Evolutionary conservation across 2,888 invertebrate genomes (phyloP).

Genomic region (Nephrotoma guestfalica): DNA sequence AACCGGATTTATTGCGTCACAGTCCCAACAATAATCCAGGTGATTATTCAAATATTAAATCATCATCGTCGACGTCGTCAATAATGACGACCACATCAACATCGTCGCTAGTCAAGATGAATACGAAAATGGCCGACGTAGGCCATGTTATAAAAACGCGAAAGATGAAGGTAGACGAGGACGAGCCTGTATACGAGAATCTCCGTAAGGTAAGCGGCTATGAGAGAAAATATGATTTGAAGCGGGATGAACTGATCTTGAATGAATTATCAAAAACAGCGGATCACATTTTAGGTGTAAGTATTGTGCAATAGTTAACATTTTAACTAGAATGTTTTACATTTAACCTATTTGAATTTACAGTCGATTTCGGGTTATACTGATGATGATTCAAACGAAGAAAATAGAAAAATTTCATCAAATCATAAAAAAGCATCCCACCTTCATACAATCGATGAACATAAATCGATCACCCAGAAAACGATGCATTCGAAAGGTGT

Average conservation of each 20-base stretch:
- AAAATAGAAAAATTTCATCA: slow-evolving; percentile 26
- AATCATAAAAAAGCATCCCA: slow-evolving; percentile 25
- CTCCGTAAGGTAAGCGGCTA: slow-evolving; percentile 18
- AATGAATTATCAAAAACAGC: slow-evolving; percentile 43
- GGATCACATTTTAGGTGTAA: slow-evolving; percentile 38
- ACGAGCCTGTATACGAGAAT: slow-evolving; percentile 27
- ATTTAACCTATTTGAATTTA: neutral
- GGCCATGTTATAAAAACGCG: slow-evolving; percentile 9
- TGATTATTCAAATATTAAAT: neutral
- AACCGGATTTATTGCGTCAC: slow-evolving; percentile 29
- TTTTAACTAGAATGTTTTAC: neutral
- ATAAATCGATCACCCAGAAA: slow-evolving; percentile 12
- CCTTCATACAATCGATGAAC: slow-evolving; percentile 30
- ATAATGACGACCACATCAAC: neutral
- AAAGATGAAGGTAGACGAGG: neutral
- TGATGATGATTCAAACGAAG: slow-evolving; percentile 33
- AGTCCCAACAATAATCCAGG: slow-evolving; percentile 17
- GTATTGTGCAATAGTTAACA: neutral
- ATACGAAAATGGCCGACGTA: slow-evolving; percentile 6
- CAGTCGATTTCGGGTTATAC: slow-evolving; percentile 38
- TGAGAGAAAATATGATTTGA: slow-evolving; percentile 25
- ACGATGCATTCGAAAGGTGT: slow-evolving; percentile 11
- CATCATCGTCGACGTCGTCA: neutral
- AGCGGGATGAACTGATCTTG: slow-evolving; percentile 33
- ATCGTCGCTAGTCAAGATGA: slow-evolving; percentile 2